Evolutionary conservation across 2,113 vertebrate genomes (phyloP).

Genomic region (Dunckerocampus dactyliophorus): DNA sequence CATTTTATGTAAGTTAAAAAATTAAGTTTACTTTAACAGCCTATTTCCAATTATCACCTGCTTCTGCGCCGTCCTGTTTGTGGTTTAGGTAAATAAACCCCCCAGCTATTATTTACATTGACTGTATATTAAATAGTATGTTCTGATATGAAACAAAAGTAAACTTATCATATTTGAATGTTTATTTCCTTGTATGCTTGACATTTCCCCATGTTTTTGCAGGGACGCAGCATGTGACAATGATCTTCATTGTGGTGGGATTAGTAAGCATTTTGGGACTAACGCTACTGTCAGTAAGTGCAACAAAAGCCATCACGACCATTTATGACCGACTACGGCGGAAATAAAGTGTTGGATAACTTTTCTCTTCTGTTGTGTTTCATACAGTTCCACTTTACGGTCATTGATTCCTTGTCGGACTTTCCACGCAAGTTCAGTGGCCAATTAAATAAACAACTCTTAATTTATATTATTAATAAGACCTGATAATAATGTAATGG

Average conservation of each 20-base stretch:
- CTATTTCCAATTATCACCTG: too few relatives aligned
- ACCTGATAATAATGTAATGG: not conserved
- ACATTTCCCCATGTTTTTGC: conserved; percentile 23
- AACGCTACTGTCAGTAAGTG: conserved; percentile 36
- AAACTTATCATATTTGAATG: not conserved
- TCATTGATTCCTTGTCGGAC: too few relatives aligned
- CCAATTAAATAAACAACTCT: not conserved
- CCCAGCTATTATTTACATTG: too few relatives aligned
- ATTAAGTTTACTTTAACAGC: too few relatives aligned
- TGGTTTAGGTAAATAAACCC: too few relatives aligned
- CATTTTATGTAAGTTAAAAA: too few relatives aligned
- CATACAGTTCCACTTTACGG: not conserved
- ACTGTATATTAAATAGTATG: too few relatives aligned
- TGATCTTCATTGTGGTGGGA: conserved; percentile 43
- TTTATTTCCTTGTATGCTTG: not conserved
- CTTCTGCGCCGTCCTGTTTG: too few relatives aligned
- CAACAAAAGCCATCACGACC: conserved; percentile 49
- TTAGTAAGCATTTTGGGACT: conserved; percentile 42
- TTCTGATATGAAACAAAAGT: too few relatives aligned
- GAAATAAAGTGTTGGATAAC: conserved; percentile 42
- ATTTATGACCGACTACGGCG: conserved; percentile 32
- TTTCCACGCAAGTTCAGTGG: not conserved
- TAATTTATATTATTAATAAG: not conserved
- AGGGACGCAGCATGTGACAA: conserved; percentile 44
- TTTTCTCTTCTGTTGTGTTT: not conserved